Evolutionary conservation across 2,888 invertebrate genomes (phyloP).

Genomic region (Glaucopsyche alexis): DNA sequence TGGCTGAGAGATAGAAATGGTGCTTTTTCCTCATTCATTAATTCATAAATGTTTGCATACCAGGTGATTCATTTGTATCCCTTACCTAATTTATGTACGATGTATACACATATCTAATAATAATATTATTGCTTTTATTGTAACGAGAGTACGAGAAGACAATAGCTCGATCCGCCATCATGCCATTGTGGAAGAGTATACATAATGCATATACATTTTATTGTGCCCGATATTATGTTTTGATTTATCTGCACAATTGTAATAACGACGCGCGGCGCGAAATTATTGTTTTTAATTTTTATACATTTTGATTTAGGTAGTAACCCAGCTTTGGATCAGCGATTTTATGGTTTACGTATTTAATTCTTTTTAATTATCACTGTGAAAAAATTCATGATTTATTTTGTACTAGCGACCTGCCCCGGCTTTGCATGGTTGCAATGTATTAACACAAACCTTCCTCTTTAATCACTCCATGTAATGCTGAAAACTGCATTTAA

Average conservation of each 20-base stretch:
- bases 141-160: constrained; percentile 6
- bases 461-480: too few species aligned
- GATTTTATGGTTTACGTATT: too few species aligned
- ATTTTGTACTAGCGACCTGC: background rate
- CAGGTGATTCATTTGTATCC: background rate
- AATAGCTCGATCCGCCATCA: background rate
- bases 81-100: background rate
- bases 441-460: too few species aligned
- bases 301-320: background rate
- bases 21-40: too few species aligned
- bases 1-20: too few species aligned
- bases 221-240: background rate
- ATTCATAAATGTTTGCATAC: too few species aligned
- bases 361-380: too few species aligned
- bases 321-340: background rate
- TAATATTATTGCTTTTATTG: constrained; percentile 14
- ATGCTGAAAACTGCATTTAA: too few species aligned
- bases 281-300: constrained; percentile 11
- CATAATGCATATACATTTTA: background rate
- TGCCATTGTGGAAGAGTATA: background rate
- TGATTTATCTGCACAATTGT: constrained; percentile 18
- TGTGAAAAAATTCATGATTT: background rate
- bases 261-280: background rate
- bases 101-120: too few species aligned
- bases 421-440: too few species aligned